Evolutionary conservation across 2,113 vertebrate genomes (phyloP), one percentile per base, ranked within the genome.

Genomic region (Colius striatus): DNA sequence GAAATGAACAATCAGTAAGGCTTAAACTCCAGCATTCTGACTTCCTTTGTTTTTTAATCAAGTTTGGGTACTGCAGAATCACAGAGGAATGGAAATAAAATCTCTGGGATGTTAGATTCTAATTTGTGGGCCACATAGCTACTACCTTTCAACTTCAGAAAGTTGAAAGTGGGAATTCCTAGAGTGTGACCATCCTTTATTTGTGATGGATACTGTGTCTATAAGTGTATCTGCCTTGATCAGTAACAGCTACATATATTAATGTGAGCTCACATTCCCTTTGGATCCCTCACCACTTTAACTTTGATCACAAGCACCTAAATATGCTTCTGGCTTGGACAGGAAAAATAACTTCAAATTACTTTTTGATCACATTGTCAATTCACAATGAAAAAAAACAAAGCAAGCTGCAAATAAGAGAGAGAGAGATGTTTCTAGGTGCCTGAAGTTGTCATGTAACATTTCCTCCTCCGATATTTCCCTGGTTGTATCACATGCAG

Each of bases 181-280:
- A 53, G 36, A 7, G 41, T 58, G 71, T 45, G n/a, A 55, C 26
- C 41, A 9, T 22, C 43, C 55, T 76, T 61, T 48, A n/a, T 38
- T 68, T 43, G 13, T 2, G 4, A 36, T 2, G 4, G 53, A 55
- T 34, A 6, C 9, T 0, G 0, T 48, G 45, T 41, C 47, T 45
- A 16, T 76, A 48, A 50, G 7, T 22, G 20, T 29, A 21, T 30
- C 43, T 5, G 5, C 38, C 34, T 43, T 84, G 57, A 48, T 19
- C 78, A 79, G 32, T 43, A 58, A 16, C 47, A 73, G 4, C 60
- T 77, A 16, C 72, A 66, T 34, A 9, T 25, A 58, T 34, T 1
- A 0, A 13, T 27, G 19, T 32, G 63, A 55, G 25, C 30, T 72
- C 1, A 0, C 38, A 32, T 45, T 58, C 51, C 57, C 43, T 57